Evolutionary conservation across 2,113 vertebrate species (phyloP), one percentile per base, ranked within the genome.

Genomic region (Acrocephalus kingi): DNA sequence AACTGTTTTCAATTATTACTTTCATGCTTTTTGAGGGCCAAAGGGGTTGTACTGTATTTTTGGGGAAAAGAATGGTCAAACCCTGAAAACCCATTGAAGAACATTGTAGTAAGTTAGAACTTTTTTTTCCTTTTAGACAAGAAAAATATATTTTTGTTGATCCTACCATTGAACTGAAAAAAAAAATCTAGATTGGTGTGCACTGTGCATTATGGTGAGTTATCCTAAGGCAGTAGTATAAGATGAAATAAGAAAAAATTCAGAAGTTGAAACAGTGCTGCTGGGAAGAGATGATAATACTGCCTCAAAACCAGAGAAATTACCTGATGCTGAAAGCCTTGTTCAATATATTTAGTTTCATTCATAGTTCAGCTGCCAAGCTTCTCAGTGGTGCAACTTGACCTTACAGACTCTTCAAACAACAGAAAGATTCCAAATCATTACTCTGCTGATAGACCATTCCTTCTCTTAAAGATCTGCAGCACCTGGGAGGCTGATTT

Each of bases 311-410:
- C 90, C 86, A 88, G 90, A 64, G 68, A 87, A 90, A 86, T 74
- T 67, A 58, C 33, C 56, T 93, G 90, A 75, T 94, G 90, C 91
- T 56, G 69, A 81, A 92, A 59, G 61, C 83, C 88, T 87, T 79
- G 79, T 91, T 97, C 96, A 97, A 18, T 93, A 86, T 76, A 84
- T 95, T 95, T 89, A 48, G 62, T 94, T 89, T 61, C 96, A 93
- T 97, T 97, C 72, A 56, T 91, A 96, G 91, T 96, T 97, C 97
- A 90, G 82, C 92, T 97, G 85, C 96, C 89, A 94, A 91, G 92
- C 67, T 97, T 96, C 96, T 96, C 88, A 35, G 90, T 92, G 79
- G 94, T 92, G 93, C 97, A 85, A 58, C 56, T 64, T 97, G 95
- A 91, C 96, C 62, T 96, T 94, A 88, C 93, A 93, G 94, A 93